Conservation (phyloP, 2,113 vertebrate genomes). For the Tachysurus fulvidraco region DNA sequence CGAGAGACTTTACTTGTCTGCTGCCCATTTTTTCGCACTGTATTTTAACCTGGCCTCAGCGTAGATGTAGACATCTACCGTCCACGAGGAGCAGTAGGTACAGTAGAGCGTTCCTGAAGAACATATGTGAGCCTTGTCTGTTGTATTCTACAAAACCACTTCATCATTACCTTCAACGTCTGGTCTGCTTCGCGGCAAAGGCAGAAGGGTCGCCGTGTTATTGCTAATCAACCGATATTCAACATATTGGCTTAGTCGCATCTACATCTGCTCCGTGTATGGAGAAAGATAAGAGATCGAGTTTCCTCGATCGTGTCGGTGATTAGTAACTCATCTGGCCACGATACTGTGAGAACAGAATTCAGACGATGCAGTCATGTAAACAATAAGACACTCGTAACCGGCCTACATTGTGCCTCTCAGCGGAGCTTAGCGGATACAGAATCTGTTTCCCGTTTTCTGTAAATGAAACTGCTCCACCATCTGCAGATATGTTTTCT, state of each 20-base stretch:
- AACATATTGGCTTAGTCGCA: constrained; percentile 27
- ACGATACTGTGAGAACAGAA: constrained; percentile 61
- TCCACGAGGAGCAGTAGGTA: constrained; percentile 28
- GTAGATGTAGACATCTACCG: neutral
- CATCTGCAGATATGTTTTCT: constrained; percentile 40
- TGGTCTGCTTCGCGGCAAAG: constrained; percentile 20
- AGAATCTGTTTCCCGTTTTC: constrained; percentile 36
- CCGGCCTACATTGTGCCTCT: constrained; percentile 59
- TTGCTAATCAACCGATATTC: constrained; percentile 36
- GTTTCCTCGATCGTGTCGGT: constrained; percentile 61
- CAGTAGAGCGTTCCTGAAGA: constrained; percentile 39
- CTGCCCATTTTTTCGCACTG: neutral
- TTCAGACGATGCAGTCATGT: constrained; percentile 54
- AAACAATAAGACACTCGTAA: constrained; percentile 50
- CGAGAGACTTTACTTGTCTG: neutral
- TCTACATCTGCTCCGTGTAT: constrained; percentile 37
- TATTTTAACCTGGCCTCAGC: neutral
- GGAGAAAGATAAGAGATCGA: constrained; percentile 7
- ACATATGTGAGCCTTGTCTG: neutral
- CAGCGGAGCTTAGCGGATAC: neutral
- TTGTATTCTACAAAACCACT: constrained; percentile 17
- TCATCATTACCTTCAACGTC: constrained; percentile 37
- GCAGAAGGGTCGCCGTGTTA: constrained; percentile 19
- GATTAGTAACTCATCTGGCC: constrained; percentile 60
- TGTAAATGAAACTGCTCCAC: constrained; percentile 35